phyloP scores from a whole-genome alignment of 2,888 invertebrate genomes.

The Ernsta delagoae region DNA sequence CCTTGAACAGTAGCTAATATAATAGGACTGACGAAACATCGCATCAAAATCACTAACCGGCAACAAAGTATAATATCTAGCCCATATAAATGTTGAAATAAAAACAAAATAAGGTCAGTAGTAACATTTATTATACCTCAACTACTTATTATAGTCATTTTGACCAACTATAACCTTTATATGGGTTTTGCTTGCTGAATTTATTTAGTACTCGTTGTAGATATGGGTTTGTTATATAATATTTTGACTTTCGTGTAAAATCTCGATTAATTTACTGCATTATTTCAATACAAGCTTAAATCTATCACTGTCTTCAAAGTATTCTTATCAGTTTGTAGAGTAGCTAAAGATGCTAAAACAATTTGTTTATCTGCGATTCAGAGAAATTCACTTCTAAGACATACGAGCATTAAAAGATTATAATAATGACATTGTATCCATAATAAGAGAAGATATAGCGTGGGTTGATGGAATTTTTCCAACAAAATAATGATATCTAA shows the following conservation, averaged over 20 bases:
- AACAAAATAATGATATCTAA: conserved; percentile 7
- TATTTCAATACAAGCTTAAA: neutral
- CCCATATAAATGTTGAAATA: conserved; percentile 9
- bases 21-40: conserved; percentile 3
- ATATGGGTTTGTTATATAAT: neutral
- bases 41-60: neutral
- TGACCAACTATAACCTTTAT: neutral
- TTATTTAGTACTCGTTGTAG: neutral
- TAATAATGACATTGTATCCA: neutral
- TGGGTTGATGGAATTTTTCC: conserved; percentile 5
- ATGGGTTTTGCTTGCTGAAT: neutral
- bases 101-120: conserved; percentile 32
- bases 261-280: too few relatives aligned
- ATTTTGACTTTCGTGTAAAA: neutral
- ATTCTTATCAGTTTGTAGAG: neutral
- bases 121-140: conserved; percentile 19
- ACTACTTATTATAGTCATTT: conserved; percentile 1
- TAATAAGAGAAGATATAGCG: neutral
- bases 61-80: neutral
- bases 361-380: too few relatives aligned
- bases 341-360: neutral
- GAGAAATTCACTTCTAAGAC: too few relatives aligned
- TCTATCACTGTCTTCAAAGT: neutral
- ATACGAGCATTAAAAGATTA: neutral
- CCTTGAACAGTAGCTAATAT: conserved; percentile 2